Percentiles rank a stretch among this genome's conserved stretches.
These are phyloP conservation scores for Bombycilla garrulus DNA, from an alignment of 2,113 vertebrate species.

Conservation along the genomic window DNA sequence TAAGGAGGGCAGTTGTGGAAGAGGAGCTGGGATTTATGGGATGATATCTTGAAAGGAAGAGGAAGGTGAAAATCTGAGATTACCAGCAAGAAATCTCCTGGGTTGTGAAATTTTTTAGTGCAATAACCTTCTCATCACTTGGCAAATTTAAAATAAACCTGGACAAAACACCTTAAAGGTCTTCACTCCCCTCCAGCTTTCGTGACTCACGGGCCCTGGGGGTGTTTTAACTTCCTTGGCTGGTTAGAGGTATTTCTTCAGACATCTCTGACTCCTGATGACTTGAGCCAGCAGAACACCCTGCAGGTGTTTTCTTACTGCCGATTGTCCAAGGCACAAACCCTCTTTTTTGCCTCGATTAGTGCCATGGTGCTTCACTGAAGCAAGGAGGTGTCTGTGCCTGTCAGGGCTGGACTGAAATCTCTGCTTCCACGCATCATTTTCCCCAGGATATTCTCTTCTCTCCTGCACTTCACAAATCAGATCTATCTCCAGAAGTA, in stretches of 20 bases:
- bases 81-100: not conserved
- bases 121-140: not conserved
- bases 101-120: not conserved
- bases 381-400: not conserved
- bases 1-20: not conserved
- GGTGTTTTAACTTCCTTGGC: not conserved
- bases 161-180: slow-evolving; percentile 9
- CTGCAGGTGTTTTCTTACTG: not conserved
- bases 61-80: not conserved
- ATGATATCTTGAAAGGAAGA: not conserved
- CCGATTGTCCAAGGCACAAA: not conserved
- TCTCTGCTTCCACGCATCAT: not conserved
- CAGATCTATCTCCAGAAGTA: not conserved
- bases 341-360: not conserved
- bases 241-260: not conserved
- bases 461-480: not conserved
- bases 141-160: not conserved
- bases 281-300: not conserved
- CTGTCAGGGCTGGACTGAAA: not conserved
- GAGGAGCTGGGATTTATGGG: not conserved
- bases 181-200: not conserved
- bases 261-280: not conserved
- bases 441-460: not conserved
- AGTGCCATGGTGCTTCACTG: not conserved
- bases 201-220: not conserved